Evolutionary conservation across 2,113 vertebrate genomes (phyloP).

Genomic region (Eurystomus gularis): DNA sequence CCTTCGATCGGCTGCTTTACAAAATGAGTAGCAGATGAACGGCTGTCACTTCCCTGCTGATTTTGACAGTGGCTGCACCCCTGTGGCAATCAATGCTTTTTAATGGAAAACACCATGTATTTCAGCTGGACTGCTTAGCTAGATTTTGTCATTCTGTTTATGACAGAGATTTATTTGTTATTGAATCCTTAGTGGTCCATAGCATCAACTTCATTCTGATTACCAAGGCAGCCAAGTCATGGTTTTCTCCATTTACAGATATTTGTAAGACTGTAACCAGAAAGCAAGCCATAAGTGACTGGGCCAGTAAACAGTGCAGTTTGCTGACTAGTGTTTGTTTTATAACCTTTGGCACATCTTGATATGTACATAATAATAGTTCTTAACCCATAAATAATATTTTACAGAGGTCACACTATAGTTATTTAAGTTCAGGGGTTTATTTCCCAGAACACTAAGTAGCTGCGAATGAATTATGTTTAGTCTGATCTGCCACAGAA

Average conservation of each 20-base stretch:
- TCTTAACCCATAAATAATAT: slow-evolving; percentile 79
- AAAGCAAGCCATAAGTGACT: slow-evolving; percentile 52
- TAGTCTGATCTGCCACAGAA: slow-evolving; percentile 78
- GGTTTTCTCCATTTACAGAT: slow-evolving; percentile 28
- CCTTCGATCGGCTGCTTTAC: background rate
- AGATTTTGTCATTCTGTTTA: slow-evolving; percentile 27
- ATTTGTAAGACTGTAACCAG: slow-evolving; percentile 55
- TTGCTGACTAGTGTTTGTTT: slow-evolving; percentile 71
- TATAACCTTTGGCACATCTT: slow-evolving; percentile 74
- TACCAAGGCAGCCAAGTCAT: slow-evolving; percentile 40
- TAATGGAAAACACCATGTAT: background rate
- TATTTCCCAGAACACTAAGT: slow-evolving; percentile 79
- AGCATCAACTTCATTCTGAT: slow-evolving; percentile 52
- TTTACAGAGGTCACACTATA: slow-evolving; percentile 78
- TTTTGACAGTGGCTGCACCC: background rate
- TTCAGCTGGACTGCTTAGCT: slow-evolving; percentile 10
- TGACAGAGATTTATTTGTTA: slow-evolving; percentile 37
- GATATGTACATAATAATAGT: slow-evolving; percentile 73
- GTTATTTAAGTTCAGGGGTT: slow-evolving; percentile 78
- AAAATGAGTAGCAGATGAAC: slow-evolving; percentile 18
- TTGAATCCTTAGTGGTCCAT: slow-evolving; percentile 15
- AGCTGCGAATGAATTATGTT: slow-evolving; percentile 80
- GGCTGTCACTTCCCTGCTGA: slow-evolving; percentile 4
- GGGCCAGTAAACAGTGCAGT: slow-evolving; percentile 47
- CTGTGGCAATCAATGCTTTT: background rate